Conservation (phyloP, 2,888 invertebrate genomes). For the Auanema sp. region DNA sequence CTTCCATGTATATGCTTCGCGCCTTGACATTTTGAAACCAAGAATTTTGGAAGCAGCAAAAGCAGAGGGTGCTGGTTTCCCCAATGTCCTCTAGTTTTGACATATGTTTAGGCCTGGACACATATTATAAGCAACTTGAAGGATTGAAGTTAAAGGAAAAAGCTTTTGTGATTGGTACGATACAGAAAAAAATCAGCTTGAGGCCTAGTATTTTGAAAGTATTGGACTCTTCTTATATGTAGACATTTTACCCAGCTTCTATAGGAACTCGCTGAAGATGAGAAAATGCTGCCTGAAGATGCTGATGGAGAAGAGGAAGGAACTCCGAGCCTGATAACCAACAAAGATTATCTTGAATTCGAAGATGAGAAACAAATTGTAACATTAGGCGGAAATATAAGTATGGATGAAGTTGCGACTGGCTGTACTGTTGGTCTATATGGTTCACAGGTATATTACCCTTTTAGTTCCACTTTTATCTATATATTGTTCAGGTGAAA, state of each 20-base stretch:
- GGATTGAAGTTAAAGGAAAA: slow-evolving; percentile 26
- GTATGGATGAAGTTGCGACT: slow-evolving; percentile 40
- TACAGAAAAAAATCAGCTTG: slow-evolving; percentile 33
- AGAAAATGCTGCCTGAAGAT: slow-evolving; percentile 27
- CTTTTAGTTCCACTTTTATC: neutral
- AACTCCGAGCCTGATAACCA: slow-evolving; percentile 18
- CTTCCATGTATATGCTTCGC: slow-evolving; percentile 31
- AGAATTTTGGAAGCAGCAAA: slow-evolving; percentile 29
- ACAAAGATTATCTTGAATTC: slow-evolving; percentile 36
- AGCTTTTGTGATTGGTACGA: slow-evolving; percentile 38
- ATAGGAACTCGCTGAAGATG: slow-evolving; percentile 28
- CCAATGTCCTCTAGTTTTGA: slow-evolving; percentile 7
- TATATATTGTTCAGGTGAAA: slow-evolving; percentile 17
- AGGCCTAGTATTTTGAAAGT: slow-evolving; percentile 43
- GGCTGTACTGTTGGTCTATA: slow-evolving; percentile 35
- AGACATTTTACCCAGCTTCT: neutral
- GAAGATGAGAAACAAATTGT: slow-evolving; percentile 38
- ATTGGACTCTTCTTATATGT: slow-evolving; percentile 1
- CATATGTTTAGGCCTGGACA: slow-evolving; percentile 26
- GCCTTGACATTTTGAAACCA: slow-evolving; percentile 26
- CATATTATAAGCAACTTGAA: slow-evolving; percentile 18
- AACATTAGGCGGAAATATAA: slow-evolving; percentile 24
- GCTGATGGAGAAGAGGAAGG: slow-evolving; percentile 22
- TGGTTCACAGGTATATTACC: slow-evolving; percentile 15
- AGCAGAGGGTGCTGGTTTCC: slow-evolving; percentile 18